Conservation (phyloP, 2,888 invertebrate genomes). For the Hemicrepidius hirtus region DNA sequence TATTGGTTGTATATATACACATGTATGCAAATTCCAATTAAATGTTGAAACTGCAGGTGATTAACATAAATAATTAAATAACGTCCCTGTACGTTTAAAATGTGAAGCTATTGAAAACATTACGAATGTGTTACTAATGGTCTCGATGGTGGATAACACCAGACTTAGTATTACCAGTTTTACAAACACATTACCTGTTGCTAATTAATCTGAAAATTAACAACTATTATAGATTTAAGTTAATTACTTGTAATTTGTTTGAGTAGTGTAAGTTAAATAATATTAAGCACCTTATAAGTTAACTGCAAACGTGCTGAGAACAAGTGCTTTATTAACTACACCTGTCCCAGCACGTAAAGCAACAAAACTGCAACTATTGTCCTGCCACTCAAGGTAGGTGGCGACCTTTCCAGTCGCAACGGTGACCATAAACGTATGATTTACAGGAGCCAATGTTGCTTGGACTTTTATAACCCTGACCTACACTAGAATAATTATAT, state of each 20-base stretch:
- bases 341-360: constrained; percentile 15
- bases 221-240: no score
- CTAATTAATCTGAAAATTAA: no score
- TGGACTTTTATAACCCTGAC: constrained; percentile 1
- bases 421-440: constrained; percentile 4
- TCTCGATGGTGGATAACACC: neutral
- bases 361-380: constrained; percentile 33
- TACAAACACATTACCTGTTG: neutral
- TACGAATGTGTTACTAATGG: neutral
- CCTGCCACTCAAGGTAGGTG: constrained; percentile 26
- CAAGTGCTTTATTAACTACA: constrained; percentile 30
- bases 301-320: neutral
- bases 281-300: no score
- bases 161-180: neutral
- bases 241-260: no score
- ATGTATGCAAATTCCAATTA: constrained; percentile 4
- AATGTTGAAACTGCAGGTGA: constrained; percentile 1
- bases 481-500: neutral
- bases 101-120: constrained; percentile 15
- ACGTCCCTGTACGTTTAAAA: neutral
- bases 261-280: no score
- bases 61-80: constrained; percentile 27
- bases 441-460: neutral
- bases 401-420: constrained; percentile 23
- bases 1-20: neutral